These are phyloP conservation scores for Parnassius mnemosyne DNA, from an alignment of 2,888 invertebrate species.

Conservation along the genomic window DNA sequence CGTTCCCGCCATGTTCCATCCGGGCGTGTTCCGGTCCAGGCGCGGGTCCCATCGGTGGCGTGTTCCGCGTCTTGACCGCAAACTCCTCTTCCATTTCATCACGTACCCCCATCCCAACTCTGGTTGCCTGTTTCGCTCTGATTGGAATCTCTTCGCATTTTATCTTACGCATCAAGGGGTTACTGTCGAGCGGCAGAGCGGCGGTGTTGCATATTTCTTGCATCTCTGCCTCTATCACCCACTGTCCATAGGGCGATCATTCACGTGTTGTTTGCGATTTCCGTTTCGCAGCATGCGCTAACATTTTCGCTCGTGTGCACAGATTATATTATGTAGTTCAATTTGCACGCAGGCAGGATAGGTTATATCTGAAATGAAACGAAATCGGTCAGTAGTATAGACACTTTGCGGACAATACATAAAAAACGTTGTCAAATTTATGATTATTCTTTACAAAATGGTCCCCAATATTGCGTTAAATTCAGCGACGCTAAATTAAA, in stretches of 20 bases:
- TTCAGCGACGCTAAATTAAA: constrained; percentile 70
- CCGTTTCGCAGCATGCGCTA: constrained; percentile 64
- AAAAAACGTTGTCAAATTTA: constrained; percentile 22
- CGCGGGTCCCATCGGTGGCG: constrained; percentile 83
- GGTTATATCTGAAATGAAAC: constrained; percentile 57
- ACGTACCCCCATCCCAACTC: constrained; percentile 77
- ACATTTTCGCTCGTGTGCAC: constrained; percentile 49
- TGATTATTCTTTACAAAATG: constrained; percentile 42
- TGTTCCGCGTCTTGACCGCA: constrained; percentile 85
- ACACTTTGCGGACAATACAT: neutral
- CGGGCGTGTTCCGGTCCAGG: constrained; percentile 77
- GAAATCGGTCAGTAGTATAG: neutral
- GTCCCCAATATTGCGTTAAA: constrained; percentile 50
- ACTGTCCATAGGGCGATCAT: constrained; percentile 57
- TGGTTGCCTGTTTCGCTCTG: constrained; percentile 68
- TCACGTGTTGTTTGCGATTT: constrained; percentile 59
- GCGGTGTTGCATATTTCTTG: constrained; percentile 81
- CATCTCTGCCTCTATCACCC: constrained; percentile 72
- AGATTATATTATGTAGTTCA: constrained; percentile 1
- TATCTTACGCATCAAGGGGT: constrained; percentile 77
- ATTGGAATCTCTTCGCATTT: constrained; percentile 80
- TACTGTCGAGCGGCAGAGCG: constrained; percentile 77
- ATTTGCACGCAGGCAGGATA: constrained; percentile 27
- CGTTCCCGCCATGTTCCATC: constrained; percentile 80
- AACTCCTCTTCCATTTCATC: constrained; percentile 83